phyloP scores from a whole-genome alignment of 2,888 invertebrate species.

The Rotaria sp. region DNA sequence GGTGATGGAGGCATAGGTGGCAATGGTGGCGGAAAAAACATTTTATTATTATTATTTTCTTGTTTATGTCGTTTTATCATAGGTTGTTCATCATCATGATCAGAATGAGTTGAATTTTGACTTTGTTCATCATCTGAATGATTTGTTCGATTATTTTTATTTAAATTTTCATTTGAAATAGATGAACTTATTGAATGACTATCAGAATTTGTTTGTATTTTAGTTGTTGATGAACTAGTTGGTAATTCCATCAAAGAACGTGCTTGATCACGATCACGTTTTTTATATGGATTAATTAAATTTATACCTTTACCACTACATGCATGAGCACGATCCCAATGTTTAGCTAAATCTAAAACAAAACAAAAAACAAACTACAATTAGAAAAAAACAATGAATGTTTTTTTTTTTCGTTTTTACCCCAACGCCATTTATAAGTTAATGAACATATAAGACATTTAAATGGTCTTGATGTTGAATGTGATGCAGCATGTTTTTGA shows the following conservation, averaged over 20 bases:
- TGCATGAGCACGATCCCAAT: constrained; percentile 52
- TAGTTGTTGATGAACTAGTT: neutral
- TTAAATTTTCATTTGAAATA: neutral
- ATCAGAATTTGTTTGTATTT: neutral
- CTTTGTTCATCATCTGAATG: neutral
- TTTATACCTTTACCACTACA: constrained; percentile 19
- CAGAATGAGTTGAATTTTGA: neutral
- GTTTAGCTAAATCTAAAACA: constrained; percentile 48
- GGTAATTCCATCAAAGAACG: constrained; percentile 13
- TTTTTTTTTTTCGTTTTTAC: too few relatives aligned
- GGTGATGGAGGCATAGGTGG: neutral
- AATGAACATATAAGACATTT: constrained; percentile 53
- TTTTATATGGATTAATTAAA: constrained; percentile 52
- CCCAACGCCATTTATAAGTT: constrained; percentile 55
- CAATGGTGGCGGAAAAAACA: neutral
- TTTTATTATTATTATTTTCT: neutral
- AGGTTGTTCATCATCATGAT: neutral
- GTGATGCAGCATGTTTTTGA: constrained; percentile 53
- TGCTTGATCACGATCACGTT: constrained; percentile 45
- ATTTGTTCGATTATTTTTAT: neutral
- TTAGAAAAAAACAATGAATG: too few relatives aligned
- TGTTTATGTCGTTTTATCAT: too few relatives aligned
- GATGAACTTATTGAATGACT: neutral
- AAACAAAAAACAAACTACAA: too few relatives aligned
- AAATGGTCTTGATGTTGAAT: constrained; percentile 51